Evolutionary conservation across 2,888 invertebrate species (phyloP), one percentile per base, ranked within the genome.

Genomic region (Spisula subtruncata): DNA sequence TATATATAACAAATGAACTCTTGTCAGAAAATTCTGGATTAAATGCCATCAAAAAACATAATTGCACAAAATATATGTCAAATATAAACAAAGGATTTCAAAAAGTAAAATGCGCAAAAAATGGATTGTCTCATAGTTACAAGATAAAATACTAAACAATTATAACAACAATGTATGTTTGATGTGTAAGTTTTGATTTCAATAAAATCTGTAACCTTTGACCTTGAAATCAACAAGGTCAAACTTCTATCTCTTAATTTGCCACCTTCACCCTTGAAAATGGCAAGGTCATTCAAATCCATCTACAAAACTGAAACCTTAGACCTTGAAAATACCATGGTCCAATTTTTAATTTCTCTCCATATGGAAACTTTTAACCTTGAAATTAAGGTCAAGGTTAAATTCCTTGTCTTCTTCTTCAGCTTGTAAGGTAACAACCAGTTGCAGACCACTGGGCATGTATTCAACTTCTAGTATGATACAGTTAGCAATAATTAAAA

Each of bases 141-240:
- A 75, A 32, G 35, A 32, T 32, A 32, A 35, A 29, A 35, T 18
- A 18, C 32, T 75, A 32, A 10, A 35, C 75, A 35, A 75, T 29
- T 14, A 71, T 14, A 75, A 35, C 16, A 35, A 35, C 14, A 75
- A 75, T 75, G 75, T 75, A 35, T 18, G 32, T 32, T 75, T 75
- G 75, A 75, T 75, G 32, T 75, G 75, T 75, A 75, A 75, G 75
- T 75, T 75, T 75, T 75, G 75, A 75, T 75, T 75, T 25, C 25
- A 35, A 75, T 25, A n/a, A 60, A 8, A 75, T 75, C n/a, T 75
- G 25, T 20, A 14, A 75, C 29, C 32, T 75, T 32, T 75, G 75
- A 75, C 75, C 75, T 32, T 75, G 5, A 32, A 35, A 75, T 18
- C 14, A 6, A 32, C 29, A 75, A 75, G 75, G 35, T 75, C 35